These are phyloP conservation scores for Toxotes lorentzi DNA, from an alignment of 2,797 vertebrate genomes.

Conservation along the genomic window DNA sequence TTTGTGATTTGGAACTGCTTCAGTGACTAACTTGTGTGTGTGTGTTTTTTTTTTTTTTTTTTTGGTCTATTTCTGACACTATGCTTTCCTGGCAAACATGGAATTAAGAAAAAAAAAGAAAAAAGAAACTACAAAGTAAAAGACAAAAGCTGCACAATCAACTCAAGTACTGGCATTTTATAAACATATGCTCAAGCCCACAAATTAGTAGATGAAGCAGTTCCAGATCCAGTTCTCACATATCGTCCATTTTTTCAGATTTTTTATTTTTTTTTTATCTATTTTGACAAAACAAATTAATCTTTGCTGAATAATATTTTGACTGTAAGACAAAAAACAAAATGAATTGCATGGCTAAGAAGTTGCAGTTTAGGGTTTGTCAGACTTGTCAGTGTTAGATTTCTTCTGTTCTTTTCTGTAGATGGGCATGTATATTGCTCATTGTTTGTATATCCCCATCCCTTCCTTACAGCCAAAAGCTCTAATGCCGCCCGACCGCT, in stretches of 20 bases:
- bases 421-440: conserved; percentile 99
- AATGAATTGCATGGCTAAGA: conserved; percentile 97
- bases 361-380: conserved; percentile 99
- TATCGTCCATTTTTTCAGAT: conserved; percentile 73
- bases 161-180: not conserved
- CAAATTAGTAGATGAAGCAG: conserved; percentile 88
- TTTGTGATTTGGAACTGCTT: conserved; percentile 91
- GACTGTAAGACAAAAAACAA: conserved; percentile 65
- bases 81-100: conserved; percentile 3
- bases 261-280: conserved; percentile 57
- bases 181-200: conserved; percentile 65
- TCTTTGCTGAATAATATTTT: conserved; percentile 78
- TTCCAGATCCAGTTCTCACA: conserved; percentile 86
- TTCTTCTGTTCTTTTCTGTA: conserved; percentile 96
- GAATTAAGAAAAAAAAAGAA: not conserved
- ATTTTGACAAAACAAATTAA: conserved; percentile 72
- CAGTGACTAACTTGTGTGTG: conserved; percentile 81
- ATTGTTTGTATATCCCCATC: conserved; percentile 99
- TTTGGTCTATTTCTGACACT: conserved; percentile 15
- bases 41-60: too few species aligned
- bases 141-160: not conserved
- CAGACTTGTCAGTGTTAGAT: conserved; percentile 99
- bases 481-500: conserved; percentile 99
- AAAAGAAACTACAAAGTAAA: not conserved
- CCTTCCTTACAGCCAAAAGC: conserved; percentile 99